Base-by-base conservation (phyloP, 2,888 invertebrate species). In the Ethmia dodecea region DNA sequence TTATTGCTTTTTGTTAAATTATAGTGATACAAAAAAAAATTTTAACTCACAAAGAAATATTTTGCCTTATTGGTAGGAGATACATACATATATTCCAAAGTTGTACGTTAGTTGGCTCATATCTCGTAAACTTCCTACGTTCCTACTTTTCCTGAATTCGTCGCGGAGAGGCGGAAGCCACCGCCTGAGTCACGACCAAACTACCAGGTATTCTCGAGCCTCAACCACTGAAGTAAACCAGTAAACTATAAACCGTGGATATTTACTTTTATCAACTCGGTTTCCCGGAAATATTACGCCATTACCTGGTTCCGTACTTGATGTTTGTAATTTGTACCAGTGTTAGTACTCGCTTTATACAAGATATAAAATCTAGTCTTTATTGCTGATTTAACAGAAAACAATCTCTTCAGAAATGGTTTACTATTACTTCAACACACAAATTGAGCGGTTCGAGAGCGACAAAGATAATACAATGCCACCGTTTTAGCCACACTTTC, bases 401-500 rank as follows among this genome's bases (percentile, higher is more conserved):
- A n/a, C n/a, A n/a, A n/a, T n/a, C n/a, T n/a, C n/a, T n/a, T n/a
- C n/a, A n/a, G n/a, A n/a, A n/a, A n/a, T n/a, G n/a, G n/a, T n/a
- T n/a, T n/a, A n/a, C n/a, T n/a, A n/a, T n/a, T n/a, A n/a, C n/a
- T n/a, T n/a, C n/a, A n/a, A n/a, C n/a, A n/a, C 47, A 53, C 53
- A 59, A 68, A 63, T 67, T 51, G 54, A 47, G 59, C 59, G 47
- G 57, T 73, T 75, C 59, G 78, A 83, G 83, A 80, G 79, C 73
- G 72, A 66, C 64, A 65, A 69, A 66, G 65, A 55, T 60, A 68
- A 71, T 73, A n/a, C n/a, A 73, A 69, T 58, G 59, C 55, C 59
- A 52, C 48, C 61, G 60, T 66, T 78, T n/a, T 74, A 78, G 76
- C 57, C 67, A 75, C 74, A 83, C 83, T 86, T 86, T 86, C 83